These are phyloP conservation scores for Lepus americanus DNA, from an alignment of 2,113 vertebrate genomes.

Conservation along the genomic window DNA sequence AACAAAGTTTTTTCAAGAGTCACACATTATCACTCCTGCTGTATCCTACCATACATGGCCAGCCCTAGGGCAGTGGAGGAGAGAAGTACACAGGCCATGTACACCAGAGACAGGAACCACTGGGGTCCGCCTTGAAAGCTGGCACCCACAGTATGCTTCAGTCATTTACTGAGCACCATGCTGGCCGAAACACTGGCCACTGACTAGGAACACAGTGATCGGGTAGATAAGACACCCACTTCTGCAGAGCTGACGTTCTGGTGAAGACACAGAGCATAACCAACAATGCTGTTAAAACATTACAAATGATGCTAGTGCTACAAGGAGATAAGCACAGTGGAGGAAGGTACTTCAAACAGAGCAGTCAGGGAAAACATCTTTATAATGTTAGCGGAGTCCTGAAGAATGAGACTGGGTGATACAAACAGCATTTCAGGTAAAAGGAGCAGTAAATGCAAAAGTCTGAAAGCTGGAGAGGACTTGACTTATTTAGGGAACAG, in stretches of 20 bases:
- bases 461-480: background rate
- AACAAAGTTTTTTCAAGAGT: background rate
- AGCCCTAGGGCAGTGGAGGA: background rate
- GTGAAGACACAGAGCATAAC: background rate
- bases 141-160: background rate
- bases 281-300: background rate
- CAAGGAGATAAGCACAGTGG: background rate
- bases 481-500: background rate
- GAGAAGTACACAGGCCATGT: background rate
- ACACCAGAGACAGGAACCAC: background rate
- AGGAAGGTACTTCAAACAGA: background rate
- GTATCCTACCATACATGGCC: background rate
- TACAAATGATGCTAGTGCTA: background rate
- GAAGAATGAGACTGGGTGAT: background rate
- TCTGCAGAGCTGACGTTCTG: background rate
- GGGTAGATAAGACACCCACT: background rate
- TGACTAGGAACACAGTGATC: background rate
- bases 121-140: background rate
- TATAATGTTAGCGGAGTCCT: background rate
- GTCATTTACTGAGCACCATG: background rate
- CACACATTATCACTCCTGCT: background rate
- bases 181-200: background rate
- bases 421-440: conserved; percentile 20
- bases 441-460: background rate
- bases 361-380: background rate